Evolutionary conservation across 92 coral and sea anemone genomes (phyloP).

Genomic region (Epizoanthus stellaris): DNA sequence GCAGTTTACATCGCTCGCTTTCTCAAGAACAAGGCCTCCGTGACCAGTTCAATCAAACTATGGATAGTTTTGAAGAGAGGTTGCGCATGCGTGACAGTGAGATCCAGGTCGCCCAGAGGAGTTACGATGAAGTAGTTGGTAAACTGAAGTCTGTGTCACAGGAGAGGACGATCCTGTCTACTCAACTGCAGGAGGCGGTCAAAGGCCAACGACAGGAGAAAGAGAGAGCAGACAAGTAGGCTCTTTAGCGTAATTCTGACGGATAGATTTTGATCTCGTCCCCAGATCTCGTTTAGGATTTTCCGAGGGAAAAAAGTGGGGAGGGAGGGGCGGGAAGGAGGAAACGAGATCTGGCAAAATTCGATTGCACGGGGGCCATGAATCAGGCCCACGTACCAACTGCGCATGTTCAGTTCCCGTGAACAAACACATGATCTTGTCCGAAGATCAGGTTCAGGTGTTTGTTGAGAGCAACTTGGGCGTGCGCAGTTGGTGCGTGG

Average conservation of each 20-base stretch:
- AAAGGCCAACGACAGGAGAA: constrained; percentile 85
- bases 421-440: too few relatives aligned
- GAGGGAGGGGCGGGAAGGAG: too few relatives aligned
- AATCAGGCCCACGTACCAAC: too few relatives aligned
- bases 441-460: neutral
- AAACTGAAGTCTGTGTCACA: constrained; percentile 81
- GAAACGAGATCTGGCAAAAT: too few relatives aligned
- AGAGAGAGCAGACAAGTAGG: constrained; percentile 97
- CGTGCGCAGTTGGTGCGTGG: too few relatives aligned
- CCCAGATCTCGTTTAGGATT: neutral
- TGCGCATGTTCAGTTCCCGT: too few relatives aligned
- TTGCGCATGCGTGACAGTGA: constrained; percentile 83
- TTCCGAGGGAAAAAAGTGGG: too few relatives aligned
- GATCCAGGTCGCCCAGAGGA: constrained; percentile 85
- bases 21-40: constrained; percentile 89
- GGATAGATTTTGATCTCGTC: neutral
- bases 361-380: too few relatives aligned
- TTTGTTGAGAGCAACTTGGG: too few relatives aligned
- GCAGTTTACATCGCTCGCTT: constrained; percentile 90
- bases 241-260: neutral
- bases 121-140: constrained; percentile 84
- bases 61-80: constrained; percentile 94
- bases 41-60: constrained; percentile 94
- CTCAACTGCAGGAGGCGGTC: constrained; percentile 79
- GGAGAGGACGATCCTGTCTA: constrained; percentile 81